Evolutionary conservation across 64 coral and sea anemone genomes (phyloP).

Genomic region (Montipora capricornis): DNA sequence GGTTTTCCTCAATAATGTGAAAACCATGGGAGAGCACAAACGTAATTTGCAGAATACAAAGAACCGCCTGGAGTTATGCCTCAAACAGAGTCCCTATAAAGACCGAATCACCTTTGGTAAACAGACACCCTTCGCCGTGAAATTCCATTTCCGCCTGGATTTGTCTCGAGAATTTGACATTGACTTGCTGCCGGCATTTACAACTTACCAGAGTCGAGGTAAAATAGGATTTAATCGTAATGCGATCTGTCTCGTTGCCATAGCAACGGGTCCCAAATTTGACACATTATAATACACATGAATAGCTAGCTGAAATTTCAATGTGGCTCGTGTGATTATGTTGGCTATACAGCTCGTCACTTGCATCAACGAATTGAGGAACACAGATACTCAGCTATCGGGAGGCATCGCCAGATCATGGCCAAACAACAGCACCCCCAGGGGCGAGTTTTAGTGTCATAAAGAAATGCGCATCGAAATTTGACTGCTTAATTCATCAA

Average conservation of each 20-base stretch:
- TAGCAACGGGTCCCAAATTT: too few relatives aligned
- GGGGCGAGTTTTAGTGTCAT: too few relatives aligned
- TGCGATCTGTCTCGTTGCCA: neutral
- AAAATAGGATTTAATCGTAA: neutral
- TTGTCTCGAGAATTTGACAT: neutral
- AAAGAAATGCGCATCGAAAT: too few relatives aligned
- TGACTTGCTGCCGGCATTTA: neutral
- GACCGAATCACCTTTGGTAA: neutral
- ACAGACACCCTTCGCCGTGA: conserved; percentile 3
- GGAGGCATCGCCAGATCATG: too few relatives aligned
- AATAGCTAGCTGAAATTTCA: too few relatives aligned
- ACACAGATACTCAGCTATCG: too few relatives aligned
- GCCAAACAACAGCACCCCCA: too few relatives aligned
- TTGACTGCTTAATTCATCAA: too few relatives aligned
- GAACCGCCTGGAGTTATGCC: neutral
- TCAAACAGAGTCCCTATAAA: neutral
- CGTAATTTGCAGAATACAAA: neutral
- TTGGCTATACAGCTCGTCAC: too few relatives aligned
- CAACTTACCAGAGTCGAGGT: neutral
- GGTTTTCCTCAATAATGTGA: conserved; percentile 34
- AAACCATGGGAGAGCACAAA: conserved; percentile 29
- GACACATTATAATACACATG: too few relatives aligned
- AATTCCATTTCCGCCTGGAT: neutral
- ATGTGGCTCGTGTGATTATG: too few relatives aligned
- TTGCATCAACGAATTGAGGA: too few relatives aligned